These are phyloP conservation scores for Chesias legatella DNA, from an alignment of 2,888 invertebrate species.

Conservation along the genomic window DNA sequence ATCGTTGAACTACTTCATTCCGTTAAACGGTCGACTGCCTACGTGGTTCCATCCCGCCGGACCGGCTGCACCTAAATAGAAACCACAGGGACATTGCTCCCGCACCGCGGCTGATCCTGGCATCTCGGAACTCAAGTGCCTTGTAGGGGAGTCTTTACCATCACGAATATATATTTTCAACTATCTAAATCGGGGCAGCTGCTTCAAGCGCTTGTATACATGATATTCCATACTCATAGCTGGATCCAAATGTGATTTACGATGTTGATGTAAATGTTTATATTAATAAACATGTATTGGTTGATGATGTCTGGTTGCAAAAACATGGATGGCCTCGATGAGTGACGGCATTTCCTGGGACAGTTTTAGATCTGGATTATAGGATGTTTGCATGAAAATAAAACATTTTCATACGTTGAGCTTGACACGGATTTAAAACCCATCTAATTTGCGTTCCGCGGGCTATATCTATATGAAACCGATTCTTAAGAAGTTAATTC, in stretches of 20 bases:
- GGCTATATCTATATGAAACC: too few species aligned
- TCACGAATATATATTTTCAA: slow-evolving; percentile 29
- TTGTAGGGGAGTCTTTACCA: slow-evolving; percentile 57
- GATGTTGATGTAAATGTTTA: slow-evolving; percentile 29
- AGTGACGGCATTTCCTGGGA: slow-evolving; percentile 47
- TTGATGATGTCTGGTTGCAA: slow-evolving; percentile 15
- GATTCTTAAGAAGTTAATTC: too few species aligned
- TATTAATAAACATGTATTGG: slow-evolving; percentile 32
- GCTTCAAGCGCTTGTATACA: slow-evolving; percentile 9
- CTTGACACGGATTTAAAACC: too few species aligned
- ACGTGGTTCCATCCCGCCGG: slow-evolving; percentile 68
- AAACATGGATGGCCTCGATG: slow-evolving; percentile 38
- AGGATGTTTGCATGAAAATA: slow-evolving; percentile 16
- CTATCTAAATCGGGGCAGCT: slow-evolving; percentile 25
- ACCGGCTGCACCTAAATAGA: slow-evolving; percentile 79
- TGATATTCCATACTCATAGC: slow-evolving; percentile 8
- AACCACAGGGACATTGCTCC: slow-evolving; percentile 79
- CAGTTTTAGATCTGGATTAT: slow-evolving; percentile 31
- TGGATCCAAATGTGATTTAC: slow-evolving; percentile 37
- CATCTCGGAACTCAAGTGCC: slow-evolving; percentile 60
- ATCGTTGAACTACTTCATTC: slow-evolving; percentile 66
- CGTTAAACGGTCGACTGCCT: slow-evolving; percentile 67
- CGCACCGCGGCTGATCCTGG: slow-evolving; percentile 63
- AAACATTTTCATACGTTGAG: too few species aligned
- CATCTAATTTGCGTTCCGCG: too few species aligned